A percentile compares a stretch with the other conserved stretches of the same genome.
Conservation (phyloP, 37 sponge, comb jelly and placozoan genomes). For the Petrosia ficiformis region DNA sequence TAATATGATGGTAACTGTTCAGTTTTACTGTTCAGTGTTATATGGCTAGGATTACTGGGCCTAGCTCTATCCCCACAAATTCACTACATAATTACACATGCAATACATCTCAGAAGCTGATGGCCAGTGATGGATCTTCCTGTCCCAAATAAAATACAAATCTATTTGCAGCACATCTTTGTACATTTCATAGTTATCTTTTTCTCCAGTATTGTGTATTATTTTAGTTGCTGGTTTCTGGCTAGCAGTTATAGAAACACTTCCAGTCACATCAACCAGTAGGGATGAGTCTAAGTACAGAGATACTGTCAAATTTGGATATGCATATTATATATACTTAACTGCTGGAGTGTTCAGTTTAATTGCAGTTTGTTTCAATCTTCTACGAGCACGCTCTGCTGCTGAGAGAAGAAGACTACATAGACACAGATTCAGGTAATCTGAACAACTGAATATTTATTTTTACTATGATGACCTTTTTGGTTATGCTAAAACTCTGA, state of each 20-base stretch:
- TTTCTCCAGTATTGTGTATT: conserved; percentile 63
- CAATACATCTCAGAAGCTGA: too few relatives aligned
- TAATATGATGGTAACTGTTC: too few relatives aligned
- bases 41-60: too few relatives aligned
- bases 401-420: conserved; percentile 58
- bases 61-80: too few relatives aligned
- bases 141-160: too few relatives aligned
- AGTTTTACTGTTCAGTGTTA: too few relatives aligned
- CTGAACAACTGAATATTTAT: not conserved
- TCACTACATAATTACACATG: too few relatives aligned
- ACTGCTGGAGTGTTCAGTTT: conserved; percentile 55
- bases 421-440: conserved; percentile 44
- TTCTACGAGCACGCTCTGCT: conserved; percentile 65
- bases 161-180: too few relatives aligned
- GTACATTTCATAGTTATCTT: too few relatives aligned
- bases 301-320: conserved; percentile 40
- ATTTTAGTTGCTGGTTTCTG: conserved; percentile 72
- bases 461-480: too few relatives aligned
- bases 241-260: conserved; percentile 58
- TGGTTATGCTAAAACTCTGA: too few relatives aligned
- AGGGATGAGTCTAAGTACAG: not conserved
- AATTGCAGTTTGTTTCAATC: conserved; percentile 56
- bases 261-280: conserved; percentile 10
- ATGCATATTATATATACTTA: conserved; percentile 64
- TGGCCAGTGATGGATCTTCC: too few relatives aligned